Percentiles rank a stretch among this genome's conserved stretches.
Conservation (phyloP, 2,113 vertebrate genomes). For the Cariama cristata region DNA sequence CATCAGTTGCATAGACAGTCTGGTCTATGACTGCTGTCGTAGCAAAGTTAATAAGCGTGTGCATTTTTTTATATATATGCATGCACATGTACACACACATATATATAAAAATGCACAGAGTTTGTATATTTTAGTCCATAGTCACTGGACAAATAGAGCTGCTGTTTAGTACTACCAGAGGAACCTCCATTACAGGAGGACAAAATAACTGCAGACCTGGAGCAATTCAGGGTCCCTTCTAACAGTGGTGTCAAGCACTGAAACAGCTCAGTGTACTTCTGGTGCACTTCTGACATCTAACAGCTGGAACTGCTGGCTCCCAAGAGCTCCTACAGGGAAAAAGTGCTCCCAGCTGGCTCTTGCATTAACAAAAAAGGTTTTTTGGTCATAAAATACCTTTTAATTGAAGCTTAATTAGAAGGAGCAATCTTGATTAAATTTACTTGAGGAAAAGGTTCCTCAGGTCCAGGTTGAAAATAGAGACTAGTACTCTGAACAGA, state of each 20-base stretch:
- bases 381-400: conserved; percentile 1
- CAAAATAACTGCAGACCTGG: neutral
- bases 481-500: neutral
- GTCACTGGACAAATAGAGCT: neutral
- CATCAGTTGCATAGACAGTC: neutral
- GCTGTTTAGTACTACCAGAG: neutral
- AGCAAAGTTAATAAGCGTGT: neutral
- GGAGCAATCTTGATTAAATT: neutral
- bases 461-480: neutral
- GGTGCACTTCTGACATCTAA: neutral
- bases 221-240: neutral
- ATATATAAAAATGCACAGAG: neutral
- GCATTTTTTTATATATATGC: neutral
- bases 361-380: neutral
- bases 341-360: neutral
- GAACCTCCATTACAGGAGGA: neutral
- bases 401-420: conserved; percentile 26
- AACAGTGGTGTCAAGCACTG: neutral
- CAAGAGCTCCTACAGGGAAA: neutral
- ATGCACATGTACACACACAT: fast-evolving
- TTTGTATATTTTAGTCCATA: neutral
- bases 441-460: neutral
- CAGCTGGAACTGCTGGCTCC: neutral
- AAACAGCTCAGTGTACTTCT: neutral
- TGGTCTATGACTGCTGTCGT: neutral